A percentile compares a stretch with the other conserved stretches of the same genome.
phyloP scores from a whole-genome alignment of 2,797 vertebrate genomes.

The Mus spretus region DNA sequence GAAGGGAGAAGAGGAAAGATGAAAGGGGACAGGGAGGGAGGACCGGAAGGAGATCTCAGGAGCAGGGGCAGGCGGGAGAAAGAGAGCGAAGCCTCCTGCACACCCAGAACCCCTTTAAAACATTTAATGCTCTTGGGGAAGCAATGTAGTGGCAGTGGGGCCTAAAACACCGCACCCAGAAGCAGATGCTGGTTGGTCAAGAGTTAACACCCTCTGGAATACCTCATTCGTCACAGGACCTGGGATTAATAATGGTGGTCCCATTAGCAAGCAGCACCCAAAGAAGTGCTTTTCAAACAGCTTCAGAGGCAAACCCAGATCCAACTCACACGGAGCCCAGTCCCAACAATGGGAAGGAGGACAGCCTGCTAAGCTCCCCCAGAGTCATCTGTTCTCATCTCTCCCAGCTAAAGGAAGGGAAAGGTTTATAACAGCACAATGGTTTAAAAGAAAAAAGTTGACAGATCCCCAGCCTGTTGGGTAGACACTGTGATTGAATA shows the following conservation, averaged over 20 bases:
- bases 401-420: constrained; percentile 24
- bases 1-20: no score
- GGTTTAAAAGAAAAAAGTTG: background rate
- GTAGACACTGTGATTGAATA: constrained; percentile 3
- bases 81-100: background rate
- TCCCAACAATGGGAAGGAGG: background rate
- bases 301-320: constrained; percentile 38
- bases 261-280: constrained; percentile 6
- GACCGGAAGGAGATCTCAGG: background rate
- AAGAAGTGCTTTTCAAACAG: constrained; percentile 19
- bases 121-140: background rate
- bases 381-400: background rate
- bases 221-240: background rate
- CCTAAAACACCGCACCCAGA: background rate
- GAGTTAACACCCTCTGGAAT: background rate
- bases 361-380: background rate
- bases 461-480: constrained; percentile 24
- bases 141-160: background rate
- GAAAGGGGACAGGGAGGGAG: background rate
- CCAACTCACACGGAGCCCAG: background rate
- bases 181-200: background rate
- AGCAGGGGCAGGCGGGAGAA: background rate
- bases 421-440: constrained; percentile 5
- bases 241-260: constrained; percentile 44
- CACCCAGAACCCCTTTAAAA: background rate